Evolutionary conservation across 2,113 vertebrate genomes (phyloP).

Genomic region (Microcebus ravelobensis): DNA sequence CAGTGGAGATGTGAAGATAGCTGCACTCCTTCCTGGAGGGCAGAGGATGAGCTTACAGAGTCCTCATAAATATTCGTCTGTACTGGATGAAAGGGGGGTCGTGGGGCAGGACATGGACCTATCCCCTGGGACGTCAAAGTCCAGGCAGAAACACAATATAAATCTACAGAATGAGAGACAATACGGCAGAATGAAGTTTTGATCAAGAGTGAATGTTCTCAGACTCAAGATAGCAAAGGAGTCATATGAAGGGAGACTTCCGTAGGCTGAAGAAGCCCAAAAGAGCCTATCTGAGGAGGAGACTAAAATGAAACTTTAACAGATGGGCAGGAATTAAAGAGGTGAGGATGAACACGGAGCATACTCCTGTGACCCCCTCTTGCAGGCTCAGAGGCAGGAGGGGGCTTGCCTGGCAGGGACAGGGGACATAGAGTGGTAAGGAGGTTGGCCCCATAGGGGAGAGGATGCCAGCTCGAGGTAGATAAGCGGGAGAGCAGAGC

Average conservation of each 20-base stretch:
- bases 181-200: neutral
- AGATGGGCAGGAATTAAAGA: neutral
- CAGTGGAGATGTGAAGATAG: no score
- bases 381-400: neutral
- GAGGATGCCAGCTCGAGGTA: neutral
- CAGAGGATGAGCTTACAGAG: neutral
- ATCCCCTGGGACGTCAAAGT: neutral
- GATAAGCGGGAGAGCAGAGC: neutral
- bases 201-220: neutral
- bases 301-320: neutral
- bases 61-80: neutral
- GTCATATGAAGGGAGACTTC: neutral
- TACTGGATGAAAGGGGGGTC: neutral
- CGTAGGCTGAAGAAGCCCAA: neutral
- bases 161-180: neutral
- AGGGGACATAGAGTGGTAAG: neutral
- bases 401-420: neutral
- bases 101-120: no score
- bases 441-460: neutral
- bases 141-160: neutral
- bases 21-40: neutral
- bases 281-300: neutral
- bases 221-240: neutral
- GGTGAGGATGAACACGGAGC: neutral
- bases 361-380: neutral